Conservation (phyloP, 2,797 vertebrate genomes). For the Lacerta agilis region DNA sequence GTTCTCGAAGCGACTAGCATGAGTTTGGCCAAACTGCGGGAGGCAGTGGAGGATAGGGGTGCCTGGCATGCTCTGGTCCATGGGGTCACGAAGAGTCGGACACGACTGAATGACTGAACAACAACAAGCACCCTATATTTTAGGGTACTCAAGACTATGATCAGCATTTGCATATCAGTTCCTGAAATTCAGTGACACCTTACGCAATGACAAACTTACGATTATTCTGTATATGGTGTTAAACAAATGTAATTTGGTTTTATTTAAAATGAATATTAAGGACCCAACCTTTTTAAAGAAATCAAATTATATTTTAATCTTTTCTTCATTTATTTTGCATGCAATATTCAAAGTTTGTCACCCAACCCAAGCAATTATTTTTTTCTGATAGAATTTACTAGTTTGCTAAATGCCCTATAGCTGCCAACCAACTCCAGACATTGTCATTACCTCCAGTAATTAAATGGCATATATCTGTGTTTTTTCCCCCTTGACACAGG, state of each 20-base stretch:
- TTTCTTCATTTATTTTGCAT: slow-evolving; percentile 49
- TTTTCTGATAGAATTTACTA: slow-evolving; percentile 53
- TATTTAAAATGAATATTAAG: slow-evolving; percentile 34
- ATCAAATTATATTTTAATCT: slow-evolving; percentile 55
- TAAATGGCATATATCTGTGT: slow-evolving; percentile 23
- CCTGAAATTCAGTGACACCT: neutral
- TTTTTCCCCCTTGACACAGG: slow-evolving; percentile 35
- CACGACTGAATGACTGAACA: too few species aligned
- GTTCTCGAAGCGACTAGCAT: too few species aligned
- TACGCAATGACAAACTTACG: neutral
- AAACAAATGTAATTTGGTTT: slow-evolving; percentile 32
- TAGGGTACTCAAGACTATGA: slow-evolving; percentile 14
- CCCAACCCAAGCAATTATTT: slow-evolving; percentile 41
- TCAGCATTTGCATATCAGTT: slow-evolving; percentile 11
- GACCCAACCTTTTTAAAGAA: slow-evolving; percentile 24
- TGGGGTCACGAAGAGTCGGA: too few species aligned
- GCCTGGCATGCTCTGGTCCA: too few species aligned
- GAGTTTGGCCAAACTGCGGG: too few species aligned
- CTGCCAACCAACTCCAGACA: slow-evolving; percentile 26
- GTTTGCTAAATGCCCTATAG: slow-evolving; percentile 52
- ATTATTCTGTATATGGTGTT: neutral
- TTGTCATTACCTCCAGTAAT: slow-evolving; percentile 49
- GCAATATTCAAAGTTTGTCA: slow-evolving; percentile 35
- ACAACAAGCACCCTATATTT: slow-evolving; percentile 17
- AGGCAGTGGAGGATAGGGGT: too few species aligned